A percentile compares a stretch with the other conserved stretches of the same genome.
phyloP scores from a whole-genome alignment of 2,888 invertebrate species.

The Ellobium chinense region DNA sequence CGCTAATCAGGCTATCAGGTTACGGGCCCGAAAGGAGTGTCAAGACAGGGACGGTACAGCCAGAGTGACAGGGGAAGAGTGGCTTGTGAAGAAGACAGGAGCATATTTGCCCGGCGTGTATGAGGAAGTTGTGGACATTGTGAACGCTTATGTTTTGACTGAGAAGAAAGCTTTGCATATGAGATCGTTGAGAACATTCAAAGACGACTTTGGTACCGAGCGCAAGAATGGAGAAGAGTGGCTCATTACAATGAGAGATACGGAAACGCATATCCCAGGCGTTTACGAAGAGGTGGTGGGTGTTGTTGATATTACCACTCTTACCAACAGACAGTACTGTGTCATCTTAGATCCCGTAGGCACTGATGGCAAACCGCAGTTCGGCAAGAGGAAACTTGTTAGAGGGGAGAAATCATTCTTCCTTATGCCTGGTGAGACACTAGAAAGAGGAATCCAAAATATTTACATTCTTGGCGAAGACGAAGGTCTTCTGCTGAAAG shows the following conservation, averaged over 20 bases:
- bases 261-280: slow-evolving; percentile 80
- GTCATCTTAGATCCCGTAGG: slow-evolving; percentile 80
- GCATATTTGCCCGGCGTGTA: slow-evolving; percentile 81
- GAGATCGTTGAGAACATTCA: slow-evolving; percentile 78
- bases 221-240: slow-evolving; percentile 81
- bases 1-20: slow-evolving; percentile 80
- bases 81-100: slow-evolving; percentile 80
- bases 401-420: slow-evolving; percentile 81
- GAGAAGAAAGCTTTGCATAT: slow-evolving; percentile 80
- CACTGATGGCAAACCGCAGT: slow-evolving; percentile 77
- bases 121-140: slow-evolving; percentile 80
- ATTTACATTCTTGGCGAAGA: slow-evolving; percentile 80
- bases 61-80: slow-evolving; percentile 79
- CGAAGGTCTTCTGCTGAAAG: slow-evolving; percentile 80
- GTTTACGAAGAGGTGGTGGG: slow-evolving; percentile 80
- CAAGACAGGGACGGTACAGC: slow-evolving; percentile 72
- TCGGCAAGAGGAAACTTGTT: slow-evolving; percentile 80
- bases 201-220: slow-evolving; percentile 77
- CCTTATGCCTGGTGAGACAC: slow-evolving; percentile 79
- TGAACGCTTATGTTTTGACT: slow-evolving; percentile 80
- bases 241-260: slow-evolving; percentile 79
- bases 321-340: slow-evolving; percentile 80
- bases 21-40: slow-evolving; percentile 79
- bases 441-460: slow-evolving; percentile 80
- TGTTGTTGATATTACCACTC: slow-evolving; percentile 78